Base-by-base conservation (phyloP, 2,113 vertebrate genomes). In the Alaudala cheleensis region DNA sequence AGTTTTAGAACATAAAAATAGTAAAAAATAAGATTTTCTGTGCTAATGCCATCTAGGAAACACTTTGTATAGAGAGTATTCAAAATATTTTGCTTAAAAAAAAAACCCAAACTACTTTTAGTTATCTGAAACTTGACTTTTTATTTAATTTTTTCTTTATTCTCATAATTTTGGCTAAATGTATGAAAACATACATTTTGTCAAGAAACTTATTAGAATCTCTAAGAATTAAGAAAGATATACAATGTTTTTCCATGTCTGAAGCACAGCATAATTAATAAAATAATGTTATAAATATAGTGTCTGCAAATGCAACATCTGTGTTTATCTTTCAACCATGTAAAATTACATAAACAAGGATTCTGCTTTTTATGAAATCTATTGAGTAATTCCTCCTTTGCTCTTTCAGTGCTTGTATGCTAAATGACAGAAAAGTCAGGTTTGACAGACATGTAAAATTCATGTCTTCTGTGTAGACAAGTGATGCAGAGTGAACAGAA, bases 271-370 rank as follows among this genome's bases (percentile, higher is more conserved):
- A 50, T 28, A 83, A 88, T 51, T 90, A 71, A 90, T 94, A 77
- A 80, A 94, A 88, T 93, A 91, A 26, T 70, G 17, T 90, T 95
- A 92, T 42, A 92, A 92, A 91, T 89, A 81, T 37, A 21, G 11
- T 92, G 51, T 81, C 85, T 88, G 42, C 51, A 94, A 93, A 66
- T 90, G 31, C 60, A 94, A 95, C 90, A 94, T 95, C 95, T 96
- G 90, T 97, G 92, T 97, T 97, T 96, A 88, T 93, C 51, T 93
- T 88, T 95, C 62, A 86, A 77, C 56, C 34, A 40, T 67, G 61
- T 90, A 90, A 95, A 96, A 96, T 96, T 79, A 49, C 86, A 93
- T 88, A 95, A 97, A 96, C 93, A 97, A 88, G 56, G 81, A 92
- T 95, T 90, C 62, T 95, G 54, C 42, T 91, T 94, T 92, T 95